Evolutionary conservation across 2,888 invertebrate species (phyloP).

Genomic region (Polyommatus iphigenia): DNA sequence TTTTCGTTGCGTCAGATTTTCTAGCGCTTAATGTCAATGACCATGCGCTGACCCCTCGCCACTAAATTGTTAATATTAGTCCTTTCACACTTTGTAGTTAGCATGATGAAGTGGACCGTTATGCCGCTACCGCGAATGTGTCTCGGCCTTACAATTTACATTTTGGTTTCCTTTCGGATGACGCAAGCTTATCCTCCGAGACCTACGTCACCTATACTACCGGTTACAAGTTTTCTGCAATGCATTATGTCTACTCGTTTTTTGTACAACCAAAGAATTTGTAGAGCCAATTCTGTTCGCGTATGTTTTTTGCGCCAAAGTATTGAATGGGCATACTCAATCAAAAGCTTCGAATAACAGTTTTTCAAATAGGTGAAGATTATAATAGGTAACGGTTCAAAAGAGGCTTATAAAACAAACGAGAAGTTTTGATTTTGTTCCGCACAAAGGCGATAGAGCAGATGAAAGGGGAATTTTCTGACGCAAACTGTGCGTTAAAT

Average conservation of each 20-base stretch:
- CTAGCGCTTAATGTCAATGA: slow-evolving; percentile 39
- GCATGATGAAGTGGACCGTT: slow-evolving; percentile 1
- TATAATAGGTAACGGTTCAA: not conserved
- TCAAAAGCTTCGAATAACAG: not conserved
- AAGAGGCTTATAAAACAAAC: not conserved
- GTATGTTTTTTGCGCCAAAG: not conserved
- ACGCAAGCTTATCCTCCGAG: slow-evolving; percentile 63
- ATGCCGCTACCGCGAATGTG: slow-evolving; percentile 30
- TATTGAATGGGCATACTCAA: not conserved
- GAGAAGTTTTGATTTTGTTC: not conserved
- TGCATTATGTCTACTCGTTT: not conserved
- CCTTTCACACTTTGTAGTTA: slow-evolving; percentile 32
- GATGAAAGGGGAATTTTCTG: not conserved
- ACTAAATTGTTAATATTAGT: slow-evolving; percentile 12
- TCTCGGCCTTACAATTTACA: slow-evolving; percentile 53
- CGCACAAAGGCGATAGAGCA: not conserved
- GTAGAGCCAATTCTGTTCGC: not conserved
- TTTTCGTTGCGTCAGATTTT: slow-evolving; percentile 35
- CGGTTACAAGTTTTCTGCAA: slow-evolving; percentile 27
- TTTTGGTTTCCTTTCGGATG: slow-evolving; percentile 58
- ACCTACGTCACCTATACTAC: slow-evolving; percentile 50
- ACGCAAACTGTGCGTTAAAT: not conserved
- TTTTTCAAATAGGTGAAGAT: not conserved
- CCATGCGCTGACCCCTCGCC: slow-evolving; percentile 36
- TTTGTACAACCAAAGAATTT: not conserved